phyloP scores from a whole-genome alignment of 1,140 invertebrate genomes.

The Drosophila asahinai region DNA sequence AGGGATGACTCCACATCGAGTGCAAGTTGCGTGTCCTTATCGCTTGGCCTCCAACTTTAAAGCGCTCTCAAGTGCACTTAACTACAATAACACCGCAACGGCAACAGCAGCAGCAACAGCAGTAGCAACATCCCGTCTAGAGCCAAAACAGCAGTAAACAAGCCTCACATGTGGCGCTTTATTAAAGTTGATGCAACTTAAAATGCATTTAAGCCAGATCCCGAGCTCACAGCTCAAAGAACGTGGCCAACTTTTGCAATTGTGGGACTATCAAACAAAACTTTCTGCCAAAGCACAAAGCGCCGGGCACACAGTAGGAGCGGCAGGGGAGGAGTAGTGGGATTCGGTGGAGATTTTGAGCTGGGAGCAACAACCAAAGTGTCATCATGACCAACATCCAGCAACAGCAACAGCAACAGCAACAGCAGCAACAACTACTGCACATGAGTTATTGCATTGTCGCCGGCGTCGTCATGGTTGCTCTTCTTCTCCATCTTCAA shows the following conservation, averaged over 20 bases:
- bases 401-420: slow-evolving; percentile 26
- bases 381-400: slow-evolving; percentile 70
- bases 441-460: slow-evolving; percentile 78
- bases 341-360: slow-evolving; percentile 12
- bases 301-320: slow-evolving; percentile 8
- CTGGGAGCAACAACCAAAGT: slow-evolving; percentile 62
- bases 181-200: slow-evolving; percentile 71
- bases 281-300: slow-evolving; percentile 65
- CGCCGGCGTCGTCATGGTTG: slow-evolving; percentile 56
- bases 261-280: slow-evolving; percentile 69
- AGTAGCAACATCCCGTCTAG: slow-evolving; percentile 11
- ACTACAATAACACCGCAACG: slow-evolving; percentile 61
- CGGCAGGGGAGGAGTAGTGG: background rate
- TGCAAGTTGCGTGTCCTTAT: slow-evolving; percentile 65
- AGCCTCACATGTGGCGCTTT: slow-evolving; percentile 64
- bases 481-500: slow-evolving; percentile 26
- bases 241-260: slow-evolving; percentile 65
- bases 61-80: slow-evolving; percentile 77
- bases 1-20: slow-evolving; percentile 49
- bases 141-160: slow-evolving; percentile 38
- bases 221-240: slow-evolving; percentile 56
- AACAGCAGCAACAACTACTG: slow-evolving; percentile 43
- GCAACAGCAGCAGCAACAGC: slow-evolving; percentile 5
- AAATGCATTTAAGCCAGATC: slow-evolving; percentile 71
- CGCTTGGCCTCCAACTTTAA: slow-evolving; percentile 67